Base-by-base conservation (phyloP, 2,888 invertebrate species). In the Tipula lateralis region DNA sequence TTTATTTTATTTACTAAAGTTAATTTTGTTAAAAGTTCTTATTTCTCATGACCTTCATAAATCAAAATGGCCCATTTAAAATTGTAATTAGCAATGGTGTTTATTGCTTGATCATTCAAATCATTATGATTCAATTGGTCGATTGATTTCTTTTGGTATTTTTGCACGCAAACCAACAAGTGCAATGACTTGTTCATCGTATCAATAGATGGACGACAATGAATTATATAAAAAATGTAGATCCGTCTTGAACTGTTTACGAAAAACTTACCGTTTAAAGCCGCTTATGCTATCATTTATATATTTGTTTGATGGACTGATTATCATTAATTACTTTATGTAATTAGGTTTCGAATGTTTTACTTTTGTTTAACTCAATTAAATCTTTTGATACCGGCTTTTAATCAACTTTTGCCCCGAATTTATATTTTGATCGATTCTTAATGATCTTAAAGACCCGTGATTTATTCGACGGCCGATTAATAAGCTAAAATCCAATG, bases 1-100 rank as follows among this genome's bases (percentile, higher is more conserved):
- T 93, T n/a, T 16, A 82, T 82, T 30, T 30, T 82, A 3, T 44
- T n/a, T 16, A 39, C 13, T n/a, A n/a, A n/a, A n/a, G n/a, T n/a
- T n/a, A 4, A 6, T 36, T 36, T 36, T 12, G 36, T 36, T 44
- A 16, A 44, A 32, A 32, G 2, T 44, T 44, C 9, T 66, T 2
- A 66, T 3, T 19, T 24, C 24, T 24, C 24, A 24, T 9, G 24
- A 66, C 19, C 50, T 7, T 50, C 19, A 6, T 19, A 24, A 1
- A 66, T 66, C 24, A 12, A 6, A 50, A 19, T 50, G 16, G 19
- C 19, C 66, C 66, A 12, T 12, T 6, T 24, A 66, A 24, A 24
- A 66, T 24, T 66, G 1, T 9, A 66, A 66, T 66, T 66, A 24
- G 66, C 66, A 24, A 24, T 44, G 66, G 24, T 66, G 6, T 16